Evolutionary conservation across 2,113 vertebrate genomes (phyloP).

Genomic region (Hippocampus barbouri): DNA sequence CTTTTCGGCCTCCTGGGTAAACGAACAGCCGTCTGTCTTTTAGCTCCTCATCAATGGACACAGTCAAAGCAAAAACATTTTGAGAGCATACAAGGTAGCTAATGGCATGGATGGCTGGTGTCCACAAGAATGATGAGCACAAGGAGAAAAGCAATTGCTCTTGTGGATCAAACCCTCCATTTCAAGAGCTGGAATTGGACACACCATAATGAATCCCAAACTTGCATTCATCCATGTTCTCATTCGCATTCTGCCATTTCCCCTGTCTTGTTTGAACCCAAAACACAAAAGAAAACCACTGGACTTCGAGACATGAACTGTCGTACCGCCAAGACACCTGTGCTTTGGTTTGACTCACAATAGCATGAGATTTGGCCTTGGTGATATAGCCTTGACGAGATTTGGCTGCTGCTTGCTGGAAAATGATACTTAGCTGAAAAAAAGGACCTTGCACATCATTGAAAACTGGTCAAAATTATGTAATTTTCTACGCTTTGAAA

Average conservation of each 20-base stretch:
- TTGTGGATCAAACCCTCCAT: neutral
- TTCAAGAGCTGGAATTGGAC: neutral
- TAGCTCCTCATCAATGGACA: conserved; percentile 24
- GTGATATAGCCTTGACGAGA: neutral
- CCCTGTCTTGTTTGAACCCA: neutral
- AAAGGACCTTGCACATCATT: neutral
- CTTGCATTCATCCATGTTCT: too few relatives aligned
- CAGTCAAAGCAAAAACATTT: conserved; percentile 21
- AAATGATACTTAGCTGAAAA: neutral
- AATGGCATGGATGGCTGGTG: conserved; percentile 25
- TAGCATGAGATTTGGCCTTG: too few relatives aligned
- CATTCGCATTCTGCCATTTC: neutral
- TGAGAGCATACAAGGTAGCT: conserved; percentile 13
- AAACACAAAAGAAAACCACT: neutral
- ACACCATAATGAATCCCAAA: neutral
- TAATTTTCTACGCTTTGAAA: too few relatives aligned
- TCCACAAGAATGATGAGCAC: conserved; percentile 17
- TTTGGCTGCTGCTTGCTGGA: neutral
- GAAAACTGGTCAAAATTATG: too few relatives aligned
- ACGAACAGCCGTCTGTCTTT: conserved; percentile 20
- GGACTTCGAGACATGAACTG: neutral
- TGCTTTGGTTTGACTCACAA: too few relatives aligned
- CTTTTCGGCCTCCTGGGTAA: conserved; percentile 32
- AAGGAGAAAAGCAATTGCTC: neutral
- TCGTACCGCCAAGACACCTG: neutral